These are phyloP conservation scores for Dipodomys spectabilis DNA, from an alignment of 2,113 vertebrate genomes.

Conservation along the genomic window DNA sequence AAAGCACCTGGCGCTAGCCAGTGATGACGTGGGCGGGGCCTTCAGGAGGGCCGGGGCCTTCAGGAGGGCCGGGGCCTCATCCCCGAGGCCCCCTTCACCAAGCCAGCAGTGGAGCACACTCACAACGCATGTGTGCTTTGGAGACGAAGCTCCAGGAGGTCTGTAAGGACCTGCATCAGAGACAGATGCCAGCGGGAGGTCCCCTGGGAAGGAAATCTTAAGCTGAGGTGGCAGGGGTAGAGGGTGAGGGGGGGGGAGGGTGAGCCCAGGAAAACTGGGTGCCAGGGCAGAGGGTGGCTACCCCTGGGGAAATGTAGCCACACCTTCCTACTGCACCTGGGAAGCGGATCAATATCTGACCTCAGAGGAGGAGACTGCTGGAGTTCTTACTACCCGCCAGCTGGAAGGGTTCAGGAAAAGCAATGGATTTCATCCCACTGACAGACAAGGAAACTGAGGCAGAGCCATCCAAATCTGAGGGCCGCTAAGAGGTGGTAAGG, in stretches of 20 bases:
- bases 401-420: rapidly evolving
- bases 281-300: rapidly evolving
- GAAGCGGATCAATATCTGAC: rapidly evolving
- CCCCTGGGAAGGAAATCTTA: not conserved
- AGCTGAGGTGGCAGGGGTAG: not conserved
- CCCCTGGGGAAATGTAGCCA: not conserved
- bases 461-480: rapidly evolving
- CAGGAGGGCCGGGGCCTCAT: not conserved
- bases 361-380: rapidly evolving
- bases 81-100: rapidly evolving
- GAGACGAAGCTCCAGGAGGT: rapidly evolving
- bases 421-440: rapidly evolving
- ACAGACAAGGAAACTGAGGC: not conserved
- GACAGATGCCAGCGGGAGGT: not conserved
- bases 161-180: rapidly evolving
- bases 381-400: not conserved
- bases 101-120: rapidly evolving
- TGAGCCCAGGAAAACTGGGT: not conserved
- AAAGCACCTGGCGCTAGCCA: not conserved
- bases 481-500: not conserved
- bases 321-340: rapidly evolving
- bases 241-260: too few species aligned
- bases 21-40: not conserved
- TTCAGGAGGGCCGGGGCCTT: too few species aligned
- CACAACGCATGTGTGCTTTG: rapidly evolving